Conservation (phyloP, 2,888 invertebrate genomes). For the Pedicia rivosa region DNA sequence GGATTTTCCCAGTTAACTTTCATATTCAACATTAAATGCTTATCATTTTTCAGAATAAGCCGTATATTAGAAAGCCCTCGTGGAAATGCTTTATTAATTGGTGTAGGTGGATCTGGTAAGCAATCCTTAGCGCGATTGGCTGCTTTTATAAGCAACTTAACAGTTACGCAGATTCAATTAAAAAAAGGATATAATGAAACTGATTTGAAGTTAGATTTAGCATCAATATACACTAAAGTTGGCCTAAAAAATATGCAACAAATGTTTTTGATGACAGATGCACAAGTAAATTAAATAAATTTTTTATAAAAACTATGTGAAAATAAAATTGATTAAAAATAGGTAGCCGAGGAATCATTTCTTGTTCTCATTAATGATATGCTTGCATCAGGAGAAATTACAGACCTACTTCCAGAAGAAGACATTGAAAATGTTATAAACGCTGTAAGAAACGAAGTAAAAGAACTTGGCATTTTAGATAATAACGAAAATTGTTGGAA, state of each 20-base stretch:
- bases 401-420: slow-evolving; percentile 80
- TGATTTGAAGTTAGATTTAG: slow-evolving; percentile 63
- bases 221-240: slow-evolving; percentile 65
- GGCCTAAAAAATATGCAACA: slow-evolving; percentile 77
- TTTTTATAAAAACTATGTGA: too few species aligned
- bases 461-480: slow-evolving; percentile 66
- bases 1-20: not conserved
- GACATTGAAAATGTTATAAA: slow-evolving; percentile 75
- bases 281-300: too few species aligned
- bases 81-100: slow-evolving; percentile 85
- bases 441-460: slow-evolving; percentile 63
- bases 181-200: slow-evolving; percentile 71
- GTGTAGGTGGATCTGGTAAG: slow-evolving; percentile 91
- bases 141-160: slow-evolving; percentile 77
- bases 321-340: too few species aligned
- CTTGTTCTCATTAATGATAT: slow-evolving; percentile 86
- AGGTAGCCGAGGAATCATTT: slow-evolving; percentile 79
- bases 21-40: not conserved
- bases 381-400: slow-evolving; percentile 86
- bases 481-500: slow-evolving; percentile 90
- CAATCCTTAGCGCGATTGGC: slow-evolving; percentile 81
- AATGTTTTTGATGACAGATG: slow-evolving; percentile 86
- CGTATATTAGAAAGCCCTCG: slow-evolving; percentile 83
- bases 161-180: slow-evolving; percentile 84
- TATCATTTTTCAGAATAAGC: slow-evolving; percentile 47